These are phyloP conservation scores for Cyprinodon tularosa DNA, from an alignment of 2,113 vertebrate genomes.

Conservation along the genomic window DNA sequence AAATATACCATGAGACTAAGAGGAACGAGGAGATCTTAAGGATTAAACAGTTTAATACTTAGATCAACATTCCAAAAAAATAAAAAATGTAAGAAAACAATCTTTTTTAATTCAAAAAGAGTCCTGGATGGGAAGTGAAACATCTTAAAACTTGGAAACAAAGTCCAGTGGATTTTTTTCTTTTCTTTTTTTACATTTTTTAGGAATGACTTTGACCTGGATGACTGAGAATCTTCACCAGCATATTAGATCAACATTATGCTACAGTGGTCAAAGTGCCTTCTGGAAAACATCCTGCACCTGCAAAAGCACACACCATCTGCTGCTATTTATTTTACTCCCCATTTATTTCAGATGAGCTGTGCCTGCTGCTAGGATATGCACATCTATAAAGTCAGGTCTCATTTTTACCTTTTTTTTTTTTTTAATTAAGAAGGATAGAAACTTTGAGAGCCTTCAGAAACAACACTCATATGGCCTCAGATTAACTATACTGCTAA, in stretches of 20 bases:
- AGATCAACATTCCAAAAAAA: too few species aligned
- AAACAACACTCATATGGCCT: neutral
- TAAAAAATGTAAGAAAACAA: too few species aligned
- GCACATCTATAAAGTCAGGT: conserved; percentile 35
- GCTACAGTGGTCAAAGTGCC: neutral
- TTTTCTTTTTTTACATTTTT: too few species aligned
- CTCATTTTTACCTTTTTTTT: conserved; percentile 24
- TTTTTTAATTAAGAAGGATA: too few species aligned
- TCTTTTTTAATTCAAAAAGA: too few species aligned
- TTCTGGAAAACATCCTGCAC: neutral
- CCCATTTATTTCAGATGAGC: neutral
- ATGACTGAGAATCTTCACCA: too few species aligned
- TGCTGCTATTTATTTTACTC: too few species aligned
- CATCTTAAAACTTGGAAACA: too few species aligned
- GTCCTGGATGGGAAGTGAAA: too few species aligned
- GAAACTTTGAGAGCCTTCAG: neutral
- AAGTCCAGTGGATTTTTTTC: too few species aligned
- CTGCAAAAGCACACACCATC: neutral
- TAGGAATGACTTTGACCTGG: too few species aligned
- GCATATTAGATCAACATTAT: neutral
- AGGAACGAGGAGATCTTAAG: neutral
- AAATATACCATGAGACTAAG: neutral
- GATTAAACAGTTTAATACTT: neutral
- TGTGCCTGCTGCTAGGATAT: conserved; percentile 16
- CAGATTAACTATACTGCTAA: neutral